Percentiles rank a stretch among this genome's conserved stretches.
Evolutionary conservation across 2,797 vertebrate species (phyloP).

Genomic region (Tenualosa ilisha): DNA sequence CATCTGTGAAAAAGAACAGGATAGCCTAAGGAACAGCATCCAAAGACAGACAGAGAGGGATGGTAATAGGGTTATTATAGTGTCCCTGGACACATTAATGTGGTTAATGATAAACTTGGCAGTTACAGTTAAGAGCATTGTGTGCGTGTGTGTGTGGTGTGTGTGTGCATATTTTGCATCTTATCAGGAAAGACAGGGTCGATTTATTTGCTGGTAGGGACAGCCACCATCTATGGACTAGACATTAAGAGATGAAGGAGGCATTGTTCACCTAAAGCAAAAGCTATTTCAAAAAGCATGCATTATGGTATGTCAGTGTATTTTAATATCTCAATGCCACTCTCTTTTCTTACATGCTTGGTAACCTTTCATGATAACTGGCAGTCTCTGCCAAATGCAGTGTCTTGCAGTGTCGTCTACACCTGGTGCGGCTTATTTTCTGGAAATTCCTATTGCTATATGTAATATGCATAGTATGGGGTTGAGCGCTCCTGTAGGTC

Average conservation of each 20-base stretch:
- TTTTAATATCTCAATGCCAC: too few species aligned
- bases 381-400: too few species aligned
- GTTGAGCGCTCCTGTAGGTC: too few species aligned
- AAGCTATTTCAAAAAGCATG: background rate
- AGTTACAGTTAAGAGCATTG: conserved; percentile 15
- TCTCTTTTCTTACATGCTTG: too few species aligned
- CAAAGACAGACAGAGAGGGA: background rate
- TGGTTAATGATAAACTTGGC: conserved; percentile 54
- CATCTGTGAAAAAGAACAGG: background rate
- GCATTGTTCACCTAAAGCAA: background rate
- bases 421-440: too few species aligned
- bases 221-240: background rate
- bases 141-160: background rate
- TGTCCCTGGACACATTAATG: conserved; percentile 25
- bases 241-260: background rate
- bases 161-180: background rate
- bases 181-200: background rate
- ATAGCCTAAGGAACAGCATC: background rate
- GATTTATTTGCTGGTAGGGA: background rate
- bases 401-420: too few species aligned
- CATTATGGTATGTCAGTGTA: too few species aligned
- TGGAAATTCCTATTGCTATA: too few species aligned
- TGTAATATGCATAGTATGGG: too few species aligned
- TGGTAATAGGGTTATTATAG: conserved; percentile 19
- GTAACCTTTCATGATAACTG: too few species aligned